Evolutionary conservation across 2,888 invertebrate genomes (phyloP).

Genomic region (Endomychus coccineus): DNA sequence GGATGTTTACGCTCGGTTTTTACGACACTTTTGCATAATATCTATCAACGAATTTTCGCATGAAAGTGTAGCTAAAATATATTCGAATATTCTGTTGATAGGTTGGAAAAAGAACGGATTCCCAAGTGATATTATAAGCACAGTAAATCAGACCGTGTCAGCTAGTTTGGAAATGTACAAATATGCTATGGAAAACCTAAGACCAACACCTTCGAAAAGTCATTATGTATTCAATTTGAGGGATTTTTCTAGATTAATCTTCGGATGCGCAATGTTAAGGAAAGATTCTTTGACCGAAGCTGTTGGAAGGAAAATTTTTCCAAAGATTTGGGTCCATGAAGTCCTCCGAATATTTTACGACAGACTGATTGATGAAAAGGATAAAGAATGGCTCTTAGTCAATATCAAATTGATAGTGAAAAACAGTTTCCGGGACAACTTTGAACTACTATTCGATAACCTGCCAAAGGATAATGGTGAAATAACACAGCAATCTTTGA

Average conservation of each 20-base stretch:
- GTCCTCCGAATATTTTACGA: slow-evolving; percentile 78
- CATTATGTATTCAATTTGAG: slow-evolving; percentile 82
- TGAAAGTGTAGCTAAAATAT: slow-evolving; percentile 83
- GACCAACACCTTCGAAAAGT: slow-evolving; percentile 78
- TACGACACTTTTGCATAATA: slow-evolving; percentile 84
- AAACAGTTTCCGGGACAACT: slow-evolving; percentile 69
- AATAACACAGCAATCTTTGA: slow-evolving; percentile 54
- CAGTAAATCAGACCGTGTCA: slow-evolving; percentile 63
- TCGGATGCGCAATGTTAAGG: slow-evolving; percentile 74
- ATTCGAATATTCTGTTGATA: slow-evolving; percentile 67
- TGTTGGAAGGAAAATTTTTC: slow-evolving; percentile 52
- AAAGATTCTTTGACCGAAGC: slow-evolving; percentile 62
- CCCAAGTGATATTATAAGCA: slow-evolving; percentile 62
- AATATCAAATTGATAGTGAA: slow-evolving; percentile 58
- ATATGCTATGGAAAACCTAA: slow-evolving; percentile 56
- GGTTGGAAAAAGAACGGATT: slow-evolving; percentile 74
- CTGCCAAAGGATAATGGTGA: slow-evolving; percentile 51
- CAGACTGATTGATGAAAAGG: slow-evolving; percentile 61
- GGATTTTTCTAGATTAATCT: slow-evolving; percentile 73
- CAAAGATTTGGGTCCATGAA: slow-evolving; percentile 78
- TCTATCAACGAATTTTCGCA: slow-evolving; percentile 84
- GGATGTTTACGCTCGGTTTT: slow-evolving; percentile 74
- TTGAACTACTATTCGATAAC: slow-evolving; percentile 68
- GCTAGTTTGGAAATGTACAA: slow-evolving; percentile 80
- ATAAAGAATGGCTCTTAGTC: slow-evolving; percentile 67